Conservation (phyloP, 2,888 invertebrate species). For the Auanema sp. region DNA sequence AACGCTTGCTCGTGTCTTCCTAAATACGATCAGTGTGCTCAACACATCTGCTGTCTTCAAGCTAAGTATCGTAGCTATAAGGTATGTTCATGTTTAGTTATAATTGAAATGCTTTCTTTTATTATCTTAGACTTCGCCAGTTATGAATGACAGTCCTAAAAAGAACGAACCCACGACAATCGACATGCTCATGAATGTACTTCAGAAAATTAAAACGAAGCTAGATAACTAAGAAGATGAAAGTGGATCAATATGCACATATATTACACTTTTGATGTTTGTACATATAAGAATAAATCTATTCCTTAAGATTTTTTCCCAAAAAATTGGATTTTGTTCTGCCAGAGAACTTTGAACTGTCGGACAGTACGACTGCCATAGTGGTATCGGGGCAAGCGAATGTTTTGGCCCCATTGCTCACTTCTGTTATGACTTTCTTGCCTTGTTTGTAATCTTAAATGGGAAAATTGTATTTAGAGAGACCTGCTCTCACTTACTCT, state of each 20-base stretch:
- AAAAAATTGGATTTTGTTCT: no score
- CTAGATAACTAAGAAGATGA: conserved; percentile 16
- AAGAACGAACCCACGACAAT: conserved; percentile 39
- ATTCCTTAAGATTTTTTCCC: no score
- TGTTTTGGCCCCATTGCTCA: no score
- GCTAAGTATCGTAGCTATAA: conserved; percentile 44
- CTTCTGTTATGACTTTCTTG: no score
- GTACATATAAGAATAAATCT: conserved; percentile 4
- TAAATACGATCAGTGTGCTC: conserved; percentile 52
- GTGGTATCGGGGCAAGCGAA: no score
- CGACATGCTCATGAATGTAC: conserved; percentile 50
- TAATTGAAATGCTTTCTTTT: conserved; percentile 5
- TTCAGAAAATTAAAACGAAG: conserved; percentile 48
- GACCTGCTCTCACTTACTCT: no score
- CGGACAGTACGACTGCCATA: no score
- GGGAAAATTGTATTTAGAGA: no score
- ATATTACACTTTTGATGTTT: not conserved
- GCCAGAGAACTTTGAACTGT: no score
- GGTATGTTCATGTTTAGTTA: conserved; percentile 19
- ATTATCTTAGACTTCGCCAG: not conserved
- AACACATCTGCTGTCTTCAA: conserved; percentile 50
- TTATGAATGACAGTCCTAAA: conserved; percentile 19
- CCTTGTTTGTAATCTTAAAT: no score
- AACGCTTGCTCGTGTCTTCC: conserved; percentile 44
- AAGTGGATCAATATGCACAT: not conserved